phyloP scores from a whole-genome alignment of 2,888 invertebrate species.

The Pachycephus smyrnensis region DNA sequence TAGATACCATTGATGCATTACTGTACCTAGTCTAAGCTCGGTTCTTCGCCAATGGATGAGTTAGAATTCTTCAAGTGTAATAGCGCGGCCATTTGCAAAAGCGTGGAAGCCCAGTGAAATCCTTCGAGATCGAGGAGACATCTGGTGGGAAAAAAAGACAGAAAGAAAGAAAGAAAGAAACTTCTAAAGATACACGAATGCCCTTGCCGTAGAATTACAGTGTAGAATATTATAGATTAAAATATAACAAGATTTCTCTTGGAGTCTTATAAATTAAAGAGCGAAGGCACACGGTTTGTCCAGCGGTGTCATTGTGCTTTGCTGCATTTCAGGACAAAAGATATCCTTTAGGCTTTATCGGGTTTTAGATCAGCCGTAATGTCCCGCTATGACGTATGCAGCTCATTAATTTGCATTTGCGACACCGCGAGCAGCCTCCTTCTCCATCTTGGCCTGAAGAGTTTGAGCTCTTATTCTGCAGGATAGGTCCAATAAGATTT shows the following conservation, averaged over 20 bases:
- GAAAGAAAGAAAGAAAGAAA: neutral
- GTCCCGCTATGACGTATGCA: constrained; percentile 52
- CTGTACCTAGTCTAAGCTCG: neutral
- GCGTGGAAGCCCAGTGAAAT: neutral
- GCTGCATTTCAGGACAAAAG: constrained; percentile 18
- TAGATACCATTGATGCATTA: neutral
- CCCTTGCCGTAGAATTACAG: neutral
- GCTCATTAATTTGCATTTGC: constrained; percentile 57
- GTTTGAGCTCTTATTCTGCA: constrained; percentile 32
- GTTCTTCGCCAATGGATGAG: neutral
- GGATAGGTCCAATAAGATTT: neutral
- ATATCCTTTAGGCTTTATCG: constrained; percentile 40
- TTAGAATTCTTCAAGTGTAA: neutral
- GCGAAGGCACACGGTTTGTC: constrained; percentile 26
- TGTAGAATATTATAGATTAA: constrained; percentile 43
- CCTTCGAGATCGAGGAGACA: neutral
- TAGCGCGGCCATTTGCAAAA: neutral
- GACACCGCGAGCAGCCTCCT: constrained; percentile 34
- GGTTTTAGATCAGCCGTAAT: constrained; percentile 55
- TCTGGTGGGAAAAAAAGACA: neutral
- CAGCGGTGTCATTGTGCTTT: constrained; percentile 33
- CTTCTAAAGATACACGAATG: neutral
- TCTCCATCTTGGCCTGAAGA: constrained; percentile 23
- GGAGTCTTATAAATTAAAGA: constrained; percentile 46
- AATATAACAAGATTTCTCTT: constrained; percentile 44